phyloP scores from a whole-genome alignment of 2,797 vertebrate species.

The Tachyglossus aculeatus region DNA sequence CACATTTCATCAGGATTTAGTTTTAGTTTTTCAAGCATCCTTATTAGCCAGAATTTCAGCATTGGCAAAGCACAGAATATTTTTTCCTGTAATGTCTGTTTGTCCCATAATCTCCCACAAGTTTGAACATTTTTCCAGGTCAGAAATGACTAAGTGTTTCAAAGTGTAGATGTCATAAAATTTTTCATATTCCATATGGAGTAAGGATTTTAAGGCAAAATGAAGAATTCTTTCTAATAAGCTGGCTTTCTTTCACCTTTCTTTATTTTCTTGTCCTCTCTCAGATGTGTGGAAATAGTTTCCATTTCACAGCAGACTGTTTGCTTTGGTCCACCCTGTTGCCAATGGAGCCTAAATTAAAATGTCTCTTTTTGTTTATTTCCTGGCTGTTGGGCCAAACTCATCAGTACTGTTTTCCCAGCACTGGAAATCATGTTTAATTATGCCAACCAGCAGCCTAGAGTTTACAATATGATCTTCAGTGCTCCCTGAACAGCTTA shows the following conservation, averaged over 20 bases:
- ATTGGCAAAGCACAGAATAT: too few species aligned
- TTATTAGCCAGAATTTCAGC: too few species aligned
- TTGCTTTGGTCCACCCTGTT: constrained; percentile 2
- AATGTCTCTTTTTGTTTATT: constrained; percentile 1
- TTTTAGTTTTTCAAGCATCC: too few species aligned
- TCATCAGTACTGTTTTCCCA: not conserved
- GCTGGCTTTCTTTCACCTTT: not conserved
- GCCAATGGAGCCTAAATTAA: not conserved
- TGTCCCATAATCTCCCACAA: not conserved
- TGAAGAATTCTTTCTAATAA: not conserved
- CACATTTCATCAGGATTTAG: too few species aligned
- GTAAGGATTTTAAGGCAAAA: not conserved
- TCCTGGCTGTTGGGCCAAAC: constrained; percentile 8
- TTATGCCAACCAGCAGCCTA: too few species aligned
- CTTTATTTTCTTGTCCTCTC: not conserved
- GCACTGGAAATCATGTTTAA: not conserved
- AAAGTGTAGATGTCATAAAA: not conserved
- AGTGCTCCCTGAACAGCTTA: too few species aligned
- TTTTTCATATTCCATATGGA: constrained; percentile 1
- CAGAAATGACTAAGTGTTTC: not conserved
- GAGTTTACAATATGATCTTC: too few species aligned
- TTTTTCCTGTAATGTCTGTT: too few species aligned
- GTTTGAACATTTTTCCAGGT: not conserved
- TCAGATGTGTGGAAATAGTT: not conserved
- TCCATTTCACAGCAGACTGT: constrained; percentile 6